Conservation (phyloP, 37 sponge, comb jelly and placozoan species). For the Axinella damicornis region DNA sequence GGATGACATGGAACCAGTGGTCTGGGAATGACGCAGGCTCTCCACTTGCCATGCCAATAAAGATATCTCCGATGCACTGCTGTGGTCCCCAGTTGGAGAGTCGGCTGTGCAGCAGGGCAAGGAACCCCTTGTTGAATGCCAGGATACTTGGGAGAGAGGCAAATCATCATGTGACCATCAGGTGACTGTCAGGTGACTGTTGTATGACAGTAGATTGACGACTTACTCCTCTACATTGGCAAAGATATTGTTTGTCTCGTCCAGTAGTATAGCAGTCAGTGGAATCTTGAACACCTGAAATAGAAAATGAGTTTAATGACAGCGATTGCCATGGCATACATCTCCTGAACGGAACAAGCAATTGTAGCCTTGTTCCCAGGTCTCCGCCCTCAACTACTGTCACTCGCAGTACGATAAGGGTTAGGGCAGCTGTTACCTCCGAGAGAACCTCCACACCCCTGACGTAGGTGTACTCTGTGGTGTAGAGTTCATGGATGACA, state of each 20-base stretch:
- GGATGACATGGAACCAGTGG: background rate
- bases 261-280: constrained; percentile 46
- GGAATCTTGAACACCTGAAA: constrained; percentile 84
- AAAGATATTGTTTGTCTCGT: constrained; percentile 79
- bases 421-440: constrained; percentile 82
- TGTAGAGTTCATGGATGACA: constrained; percentile 91
- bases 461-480: constrained; percentile 91
- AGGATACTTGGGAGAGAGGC: constrained; percentile 48
- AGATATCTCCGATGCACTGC: constrained; percentile 80
- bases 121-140: constrained; percentile 73
- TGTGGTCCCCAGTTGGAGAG: constrained; percentile 56
- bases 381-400: no score
- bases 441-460: constrained; percentile 75
- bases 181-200: no score
- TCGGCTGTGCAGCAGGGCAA: constrained; percentile 67
- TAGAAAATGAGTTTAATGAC: no score
- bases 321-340: no score
- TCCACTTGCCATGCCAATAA: constrained; percentile 70
- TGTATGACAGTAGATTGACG: no score
- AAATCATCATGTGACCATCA: no score
- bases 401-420: no score
- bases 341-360: no score
- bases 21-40: no score
- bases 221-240: constrained; percentile 91
- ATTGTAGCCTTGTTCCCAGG: no score